Conservation (phyloP, 1,140 invertebrate species). For the Polypedilum pembai region DNA sequence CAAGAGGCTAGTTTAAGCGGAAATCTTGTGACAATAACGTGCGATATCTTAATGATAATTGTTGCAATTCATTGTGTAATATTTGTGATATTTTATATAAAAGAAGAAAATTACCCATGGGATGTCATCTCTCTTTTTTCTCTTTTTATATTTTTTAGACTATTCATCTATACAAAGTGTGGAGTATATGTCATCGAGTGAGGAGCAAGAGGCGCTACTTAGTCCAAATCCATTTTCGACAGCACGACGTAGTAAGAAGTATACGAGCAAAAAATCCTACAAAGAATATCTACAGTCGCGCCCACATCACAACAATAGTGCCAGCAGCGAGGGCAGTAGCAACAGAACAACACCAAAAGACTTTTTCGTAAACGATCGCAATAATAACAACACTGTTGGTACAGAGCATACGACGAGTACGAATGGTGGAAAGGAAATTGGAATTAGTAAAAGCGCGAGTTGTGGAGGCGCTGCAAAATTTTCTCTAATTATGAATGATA, state of each 20-base stretch:
- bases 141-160: background rate
- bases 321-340: background rate
- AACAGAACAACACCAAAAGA: background rate
- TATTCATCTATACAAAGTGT: slow-evolving; percentile 10
- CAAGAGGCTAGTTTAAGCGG: too few relatives aligned
- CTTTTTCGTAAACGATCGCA: background rate
- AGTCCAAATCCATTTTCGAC: slow-evolving; percentile 36
- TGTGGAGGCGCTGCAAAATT: slow-evolving; percentile 23
- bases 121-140: background rate
- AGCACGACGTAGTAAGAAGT: slow-evolving; percentile 40
- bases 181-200: slow-evolving; percentile 37
- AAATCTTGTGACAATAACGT: too few relatives aligned
- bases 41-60: too few relatives aligned
- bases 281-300: slow-evolving; percentile 40
- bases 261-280: slow-evolving; percentile 42
- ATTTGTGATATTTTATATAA: background rate
- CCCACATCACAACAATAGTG: background rate
- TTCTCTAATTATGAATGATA: slow-evolving; percentile 27
- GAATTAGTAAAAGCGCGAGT: background rate
- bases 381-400: background rate
- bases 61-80: too few relatives aligned
- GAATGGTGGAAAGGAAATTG: background rate
- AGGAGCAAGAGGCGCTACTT: slow-evolving; percentile 14
- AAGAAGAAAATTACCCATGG: background rate
- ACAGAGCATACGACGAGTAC: background rate